Evolutionary conservation across 2,797 vertebrate genomes (phyloP).

Genomic region (Falco cherrug): DNA sequence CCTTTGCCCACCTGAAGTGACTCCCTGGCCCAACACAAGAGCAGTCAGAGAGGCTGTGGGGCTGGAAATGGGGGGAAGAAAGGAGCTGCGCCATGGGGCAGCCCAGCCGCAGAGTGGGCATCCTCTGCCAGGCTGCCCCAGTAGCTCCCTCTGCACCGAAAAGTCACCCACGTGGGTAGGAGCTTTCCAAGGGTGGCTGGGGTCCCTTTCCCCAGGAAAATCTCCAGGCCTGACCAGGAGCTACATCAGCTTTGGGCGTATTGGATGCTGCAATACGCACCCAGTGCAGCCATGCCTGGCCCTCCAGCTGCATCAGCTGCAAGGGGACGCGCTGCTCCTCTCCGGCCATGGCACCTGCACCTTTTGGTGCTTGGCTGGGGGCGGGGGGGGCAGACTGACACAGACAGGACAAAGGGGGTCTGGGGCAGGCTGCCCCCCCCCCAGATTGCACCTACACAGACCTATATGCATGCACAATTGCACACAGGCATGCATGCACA

Average conservation of each 20-base stretch:
- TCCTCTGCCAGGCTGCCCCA: not conserved
- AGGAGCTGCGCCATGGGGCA: not conserved
- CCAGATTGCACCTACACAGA: too few relatives aligned
- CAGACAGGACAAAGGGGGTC: not conserved
- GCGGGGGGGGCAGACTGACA: not conserved
- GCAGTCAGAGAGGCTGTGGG: rapidly evolving
- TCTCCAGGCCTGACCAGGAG: not conserved
- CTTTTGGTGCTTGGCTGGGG: not conserved
- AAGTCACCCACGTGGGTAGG: rapidly evolving
- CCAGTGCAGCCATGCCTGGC: rapidly evolving
- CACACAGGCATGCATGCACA: too few relatives aligned
- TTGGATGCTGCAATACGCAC: rapidly evolving
- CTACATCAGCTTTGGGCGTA: rapidly evolving
- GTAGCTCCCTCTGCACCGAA: not conserved
- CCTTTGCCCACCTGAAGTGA: rapidly evolving
- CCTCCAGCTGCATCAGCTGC: not conserved
- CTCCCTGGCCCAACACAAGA: not conserved
- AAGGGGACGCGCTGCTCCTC: rapidly evolving
- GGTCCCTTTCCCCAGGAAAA: not conserved
- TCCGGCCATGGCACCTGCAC: rapidly evolving
- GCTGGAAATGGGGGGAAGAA: not conserved
- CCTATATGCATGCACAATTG: rapidly evolving
- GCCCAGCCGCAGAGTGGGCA: rapidly evolving
- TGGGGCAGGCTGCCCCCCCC: not conserved
- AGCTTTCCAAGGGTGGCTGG: not conserved